Evolutionary conservation across 2,888 invertebrate genomes (phyloP).

Genomic region (Philaethria dido): DNA sequence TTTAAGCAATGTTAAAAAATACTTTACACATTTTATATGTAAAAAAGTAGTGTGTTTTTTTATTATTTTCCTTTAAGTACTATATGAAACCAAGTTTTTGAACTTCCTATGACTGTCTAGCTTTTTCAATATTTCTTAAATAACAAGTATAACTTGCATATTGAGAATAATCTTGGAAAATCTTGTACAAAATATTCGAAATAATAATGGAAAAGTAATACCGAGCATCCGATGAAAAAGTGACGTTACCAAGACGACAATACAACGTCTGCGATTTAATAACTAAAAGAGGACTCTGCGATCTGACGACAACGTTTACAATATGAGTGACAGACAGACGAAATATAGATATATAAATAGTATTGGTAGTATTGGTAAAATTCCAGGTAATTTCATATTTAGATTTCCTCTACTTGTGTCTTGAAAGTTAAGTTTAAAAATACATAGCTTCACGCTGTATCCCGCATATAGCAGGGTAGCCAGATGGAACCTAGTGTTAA

Average conservation of each 20-base stretch:
- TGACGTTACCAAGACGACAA: slow-evolving; percentile 48
- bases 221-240: slow-evolving; percentile 52
- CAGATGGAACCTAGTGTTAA: too few species aligned
- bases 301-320: slow-evolving; percentile 1
- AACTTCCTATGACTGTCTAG: neutral
- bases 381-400: too few species aligned
- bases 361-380: neutral
- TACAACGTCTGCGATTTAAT: slow-evolving; percentile 47
- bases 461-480: too few species aligned
- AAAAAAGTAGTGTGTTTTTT: too few species aligned
- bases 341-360: neutral
- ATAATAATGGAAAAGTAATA: slow-evolving; percentile 62
- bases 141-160: slow-evolving; percentile 33
- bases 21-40: too few species aligned
- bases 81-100: neutral
- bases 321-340: slow-evolving; percentile 2
- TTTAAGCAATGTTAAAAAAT: neutral
- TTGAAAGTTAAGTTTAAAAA: neutral
- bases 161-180: slow-evolving; percentile 45
- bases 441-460: too few species aligned
- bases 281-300: slow-evolving; percentile 31
- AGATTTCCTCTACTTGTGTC: neutral
- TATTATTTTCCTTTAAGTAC: too few species aligned
- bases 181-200: slow-evolving; percentile 54
- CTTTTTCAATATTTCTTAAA: neutral